Base-by-base conservation (phyloP, 2,113 vertebrate species). In the Corythornis vintsioides region DNA sequence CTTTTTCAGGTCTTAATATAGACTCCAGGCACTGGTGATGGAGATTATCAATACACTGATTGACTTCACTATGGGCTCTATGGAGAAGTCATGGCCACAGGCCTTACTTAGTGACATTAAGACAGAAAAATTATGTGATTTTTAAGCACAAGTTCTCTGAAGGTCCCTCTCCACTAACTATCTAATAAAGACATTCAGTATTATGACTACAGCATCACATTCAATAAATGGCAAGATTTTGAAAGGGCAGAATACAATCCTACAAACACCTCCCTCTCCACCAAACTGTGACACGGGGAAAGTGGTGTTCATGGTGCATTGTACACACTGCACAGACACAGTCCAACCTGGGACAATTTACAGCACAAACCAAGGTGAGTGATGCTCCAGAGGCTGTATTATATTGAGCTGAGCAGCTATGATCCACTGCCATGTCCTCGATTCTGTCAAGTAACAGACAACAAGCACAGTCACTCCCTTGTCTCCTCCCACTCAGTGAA, bases 401-500 rank as follows among this genome's bases (percentile, higher is more conserved):
- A 48, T 4, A 80, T 13, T 78, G 82, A 87, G 60, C 79, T 77
- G 85, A 60, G 43, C 85, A 57, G 50, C 55, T 78, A 42, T 1
- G 19, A 85, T 71, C 79, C 52, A 20, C 48, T 83, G 71, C 64
- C 67, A 40, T 74, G 48, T 71, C 76, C 77, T 88, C 56, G 13
- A 18, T 76, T 74, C 71, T 81, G 56, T 77, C 85, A 89, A 87
- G 77, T 40, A 65, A 90, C 70, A 90, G 78, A 88, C 65, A 75
- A 61, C 50, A 86, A 89, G 57, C 3, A 1, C 64, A 72, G 72
- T 75, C 89, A 86, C 85, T 91, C 94, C 84, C 79, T 77, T 1
- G 0, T 67, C 75, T 92, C 92, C 91, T 93, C 96, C 88, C 86
- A 94, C 86, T 35, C 47, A 55, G 25, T 73, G 69, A 86, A 83